Base-by-base conservation (phyloP, 1,140 invertebrate species). In the Drosophila mojavensis region DNA sequence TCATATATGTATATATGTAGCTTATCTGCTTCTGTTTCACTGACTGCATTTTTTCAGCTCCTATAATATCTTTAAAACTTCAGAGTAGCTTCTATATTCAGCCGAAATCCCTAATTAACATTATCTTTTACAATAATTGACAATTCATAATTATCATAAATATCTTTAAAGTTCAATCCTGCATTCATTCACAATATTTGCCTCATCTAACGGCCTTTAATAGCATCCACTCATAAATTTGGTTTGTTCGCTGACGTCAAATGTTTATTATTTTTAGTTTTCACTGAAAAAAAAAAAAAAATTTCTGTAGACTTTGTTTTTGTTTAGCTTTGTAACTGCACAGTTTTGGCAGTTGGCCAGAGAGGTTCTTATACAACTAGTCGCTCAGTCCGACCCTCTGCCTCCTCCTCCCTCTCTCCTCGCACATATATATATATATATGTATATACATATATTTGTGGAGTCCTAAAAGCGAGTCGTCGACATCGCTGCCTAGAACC, bases 271-370 rank as follows among this genome's bases (percentile, higher is more conserved):
- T 79, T 78, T 78, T 78, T 72, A 79, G 66, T 79, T 69, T 55
- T 24, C 54, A 61, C 60, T 71, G 15, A 17, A 47, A 17, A 17
- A 17, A 47, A 15, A 47, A 47, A 1, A 33, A 11, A 50, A 63
- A 55, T 33, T 41, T 63, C 71, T 81, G 69, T 79, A 79, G 74
- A 70, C 63, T 83, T 65, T 68, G 60, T 78, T 73, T 68, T 53
- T 33, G 60, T 55, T 65, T 50, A 13, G 48, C 20, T 3, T 50
- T 56, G 47, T 50, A 61, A 51, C 39, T 47, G 30, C 60, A 45
- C 63, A 50, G 61, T 76, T 71, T 86, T 75, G 82, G 82, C 83
- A 70, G 59, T 15, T 43, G 41, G 79, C 82, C 82, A 86, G 61
- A 60, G 54, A 76, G 59, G 39, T 58, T 55, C 69, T 67, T 39